Base-by-base conservation (phyloP, 2,113 vertebrate species). In the Cranoglanis bouderius region DNA sequence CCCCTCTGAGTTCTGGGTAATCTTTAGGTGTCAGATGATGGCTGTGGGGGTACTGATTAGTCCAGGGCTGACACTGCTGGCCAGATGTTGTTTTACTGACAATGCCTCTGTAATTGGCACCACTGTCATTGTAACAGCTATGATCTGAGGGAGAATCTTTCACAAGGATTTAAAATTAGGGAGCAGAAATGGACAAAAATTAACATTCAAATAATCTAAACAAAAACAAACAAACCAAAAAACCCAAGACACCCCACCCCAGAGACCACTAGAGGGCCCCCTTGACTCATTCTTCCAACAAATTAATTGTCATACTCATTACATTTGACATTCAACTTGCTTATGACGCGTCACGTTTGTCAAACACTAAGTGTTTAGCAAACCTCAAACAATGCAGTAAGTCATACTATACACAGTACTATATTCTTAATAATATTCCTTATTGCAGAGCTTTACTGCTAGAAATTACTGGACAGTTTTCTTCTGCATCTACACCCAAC, bases 51-150 rank as follows among this genome's bases (percentile, higher is more conserved):
- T 95, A 96, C 89, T 98, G 98, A 6, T 96, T 90, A 35, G 94
- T 96, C 98, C 98, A 99, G 0, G 95, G 94, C 72, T 99, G 98
- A 92, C 98, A 99, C 90, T 95, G 96, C 89, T 97, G 96, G 0
- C 98, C 98, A 0, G 97, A 98, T 77, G 94, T 97, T 1, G 98
- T 99, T 88, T 95, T n/a, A 12, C 97, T 97, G 53, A 96, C 93
- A 0, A 95, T 97, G 5, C 98, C 98, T 89, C 95, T 95, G 91
- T 99, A 99, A 59, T 98, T 97, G 0, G 93, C 94, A 24, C 98
- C 98, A 0, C 97, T 99, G 65, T 96, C 97, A 0, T 99, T 99
- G 93, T 96, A 99, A 93, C 98, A 99, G 91, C 96, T 98, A 83
- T 99, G 97, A 92, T 97, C 97, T 96, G 93, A 32, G 87, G 95